These are phyloP conservation scores for Ptychoptera albimana DNA, from an alignment of 2,888 invertebrate species.

Conservation along the genomic window DNA sequence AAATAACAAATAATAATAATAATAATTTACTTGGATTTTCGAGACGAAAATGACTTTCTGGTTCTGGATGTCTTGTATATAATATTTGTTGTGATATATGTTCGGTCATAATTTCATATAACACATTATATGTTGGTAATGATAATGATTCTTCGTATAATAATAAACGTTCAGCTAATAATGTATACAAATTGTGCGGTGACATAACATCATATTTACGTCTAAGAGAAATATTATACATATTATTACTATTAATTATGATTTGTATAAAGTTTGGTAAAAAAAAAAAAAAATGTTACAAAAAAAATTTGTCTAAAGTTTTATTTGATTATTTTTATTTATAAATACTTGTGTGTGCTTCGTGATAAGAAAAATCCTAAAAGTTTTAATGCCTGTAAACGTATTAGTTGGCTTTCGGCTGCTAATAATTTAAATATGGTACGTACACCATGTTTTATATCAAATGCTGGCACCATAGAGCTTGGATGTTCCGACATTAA, in stretches of 20 bases:
- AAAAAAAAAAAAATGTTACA: neutral
- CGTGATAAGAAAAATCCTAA: constrained; percentile 95
- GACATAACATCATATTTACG: constrained; percentile 99
- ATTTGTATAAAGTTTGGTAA: neutral
- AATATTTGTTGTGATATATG: constrained; percentile 90
- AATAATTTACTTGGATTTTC: constrained; percentile 85
- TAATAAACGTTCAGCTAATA: constrained; percentile 83
- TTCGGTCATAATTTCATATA: constrained; percentile 97
- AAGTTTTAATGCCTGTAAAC: constrained; percentile 89
- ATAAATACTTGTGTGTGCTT: constrained; percentile 87
- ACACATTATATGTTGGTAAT: constrained; percentile 91
- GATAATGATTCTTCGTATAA: constrained; percentile 79
- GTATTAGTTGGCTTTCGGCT: constrained; percentile 88
- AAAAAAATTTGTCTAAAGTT: constrained; percentile 5
- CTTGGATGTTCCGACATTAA: constrained; percentile 98
- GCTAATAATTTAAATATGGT: constrained; percentile 94
- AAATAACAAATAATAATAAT: neutral
- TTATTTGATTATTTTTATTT: neutral
- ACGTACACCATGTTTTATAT: constrained; percentile 90
- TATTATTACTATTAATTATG: neutral
- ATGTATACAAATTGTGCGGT: constrained; percentile 93
- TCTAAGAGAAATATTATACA: constrained; percentile 31
- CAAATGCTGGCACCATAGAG: constrained; percentile 98
- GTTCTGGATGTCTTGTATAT: constrained; percentile 87
- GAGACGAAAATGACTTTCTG: constrained; percentile 83